A percentile compares a stretch with the other conserved stretches of the same genome.
Evolutionary conservation across 2,113 vertebrate genomes (phyloP).

Genomic region (Poecile atricapillus): DNA sequence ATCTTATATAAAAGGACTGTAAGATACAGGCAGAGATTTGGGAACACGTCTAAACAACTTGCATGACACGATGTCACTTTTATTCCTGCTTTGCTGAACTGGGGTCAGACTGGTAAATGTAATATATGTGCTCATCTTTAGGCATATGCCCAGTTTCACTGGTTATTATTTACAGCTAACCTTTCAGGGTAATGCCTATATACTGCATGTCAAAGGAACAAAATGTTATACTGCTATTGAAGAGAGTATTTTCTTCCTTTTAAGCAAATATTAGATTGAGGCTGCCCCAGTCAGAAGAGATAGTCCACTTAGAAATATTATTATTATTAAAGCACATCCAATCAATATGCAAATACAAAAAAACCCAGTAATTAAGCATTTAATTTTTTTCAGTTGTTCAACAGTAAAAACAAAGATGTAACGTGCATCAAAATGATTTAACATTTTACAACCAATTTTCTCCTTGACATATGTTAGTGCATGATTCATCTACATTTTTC

Average conservation of each 20-base stretch:
- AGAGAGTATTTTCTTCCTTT: background rate
- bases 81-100: background rate
- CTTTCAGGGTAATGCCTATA: background rate
- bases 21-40: background rate
- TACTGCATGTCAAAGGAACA: background rate
- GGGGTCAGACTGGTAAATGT: background rate
- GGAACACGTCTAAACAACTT: background rate
- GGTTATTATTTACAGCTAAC: background rate
- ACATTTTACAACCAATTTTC: conserved; percentile 41
- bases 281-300: background rate
- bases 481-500: conserved; percentile 13
- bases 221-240: background rate
- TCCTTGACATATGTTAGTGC: conserved; percentile 42
- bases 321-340: conserved; percentile 1
- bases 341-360: background rate
- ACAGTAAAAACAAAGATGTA: background rate
- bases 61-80: background rate
- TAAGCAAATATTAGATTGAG: background rate
- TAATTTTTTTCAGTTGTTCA: background rate
- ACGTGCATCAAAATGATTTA: conserved; percentile 1
- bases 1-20: background rate
- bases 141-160: background rate
- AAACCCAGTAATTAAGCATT: background rate
- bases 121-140: background rate
- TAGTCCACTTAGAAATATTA: conserved; percentile 1